Evolutionary conservation across 1,140 invertebrate genomes (phyloP).

Genomic region (Limonius californicus): DNA sequence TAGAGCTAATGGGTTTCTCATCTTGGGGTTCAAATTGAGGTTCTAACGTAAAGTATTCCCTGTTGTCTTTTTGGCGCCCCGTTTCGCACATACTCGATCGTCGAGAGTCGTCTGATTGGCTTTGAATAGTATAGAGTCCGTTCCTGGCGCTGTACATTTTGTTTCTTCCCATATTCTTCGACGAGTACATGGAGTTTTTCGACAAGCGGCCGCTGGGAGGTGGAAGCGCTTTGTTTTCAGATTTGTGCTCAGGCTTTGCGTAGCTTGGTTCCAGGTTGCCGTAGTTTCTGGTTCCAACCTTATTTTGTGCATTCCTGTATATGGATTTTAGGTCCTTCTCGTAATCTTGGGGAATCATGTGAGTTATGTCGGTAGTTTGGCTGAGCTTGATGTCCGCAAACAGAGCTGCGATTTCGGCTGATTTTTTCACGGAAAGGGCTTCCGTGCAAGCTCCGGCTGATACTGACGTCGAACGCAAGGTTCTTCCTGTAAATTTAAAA

Average conservation of each 20-base stretch:
- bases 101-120: constrained; percentile 43
- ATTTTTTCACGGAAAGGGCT: constrained; percentile 79
- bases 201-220: constrained; percentile 13
- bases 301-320: not conserved
- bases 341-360: constrained; percentile 30
- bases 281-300: not conserved
- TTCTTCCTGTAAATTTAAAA: constrained; percentile 35
- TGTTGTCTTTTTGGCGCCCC: constrained; percentile 20
- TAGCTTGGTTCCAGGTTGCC: not conserved
- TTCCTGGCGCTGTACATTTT: constrained; percentile 43
- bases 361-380: constrained; percentile 49
- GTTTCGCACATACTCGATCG: constrained; percentile 33
- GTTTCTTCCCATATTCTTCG: constrained; percentile 18
- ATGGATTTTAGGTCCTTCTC: constrained; percentile 28
- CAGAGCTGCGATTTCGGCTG: constrained; percentile 80
- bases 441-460: constrained; percentile 58
- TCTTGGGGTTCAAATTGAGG: not conserved
- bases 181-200: constrained; percentile 1
- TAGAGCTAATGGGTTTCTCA: constrained; percentile 34
- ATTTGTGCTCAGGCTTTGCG: not conserved
- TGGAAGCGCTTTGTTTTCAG: not conserved
- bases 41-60: constrained; percentile 16
- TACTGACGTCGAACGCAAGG: constrained; percentile 45
- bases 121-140: constrained; percentile 46
- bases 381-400: constrained; percentile 68